Percentiles rank a stretch among this genome's conserved stretches.
phyloP scores from a whole-genome alignment of 2,888 invertebrate species.

The Ormyrus labotus region DNA sequence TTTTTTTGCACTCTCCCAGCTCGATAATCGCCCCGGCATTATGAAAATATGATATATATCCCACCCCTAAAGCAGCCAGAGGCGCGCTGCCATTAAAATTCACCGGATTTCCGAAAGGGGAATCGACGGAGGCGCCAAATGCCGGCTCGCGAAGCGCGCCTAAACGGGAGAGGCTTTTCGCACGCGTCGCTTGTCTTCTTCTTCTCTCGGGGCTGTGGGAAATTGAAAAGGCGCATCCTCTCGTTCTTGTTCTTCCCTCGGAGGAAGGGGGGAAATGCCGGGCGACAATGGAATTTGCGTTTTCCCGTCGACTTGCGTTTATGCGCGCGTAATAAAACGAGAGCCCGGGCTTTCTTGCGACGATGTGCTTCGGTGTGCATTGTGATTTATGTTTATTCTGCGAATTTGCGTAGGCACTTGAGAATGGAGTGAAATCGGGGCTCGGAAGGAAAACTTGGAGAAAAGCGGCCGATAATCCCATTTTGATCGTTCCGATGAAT shows the following conservation, averaged over 20 bases:
- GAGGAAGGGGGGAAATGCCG: background rate
- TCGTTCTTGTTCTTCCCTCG: slow-evolving; percentile 4
- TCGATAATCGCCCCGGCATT: slow-evolving; percentile 10
- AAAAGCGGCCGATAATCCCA: no score
- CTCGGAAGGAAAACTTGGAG: background rate
- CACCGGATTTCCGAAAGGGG: slow-evolving; percentile 55
- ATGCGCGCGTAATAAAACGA: background rate
- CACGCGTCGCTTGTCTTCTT: slow-evolving; percentile 19
- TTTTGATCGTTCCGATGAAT: no score
- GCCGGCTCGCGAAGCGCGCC: slow-evolving; percentile 20
- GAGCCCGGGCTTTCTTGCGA: background rate
- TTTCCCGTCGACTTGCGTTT: slow-evolving; percentile 26
- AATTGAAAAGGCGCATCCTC: slow-evolving; percentile 42
- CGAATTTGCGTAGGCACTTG: slow-evolving; percentile 18
- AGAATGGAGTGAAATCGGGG: background rate
- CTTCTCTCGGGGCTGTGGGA: slow-evolving; percentile 43
- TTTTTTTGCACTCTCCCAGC: slow-evolving; percentile 6
- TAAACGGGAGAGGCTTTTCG: slow-evolving; percentile 41
- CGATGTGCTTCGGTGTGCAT: background rate
- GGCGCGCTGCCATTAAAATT: slow-evolving; percentile 24
- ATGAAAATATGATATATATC: slow-evolving; percentile 36
- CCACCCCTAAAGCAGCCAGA: background rate
- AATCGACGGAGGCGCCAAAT: background rate
- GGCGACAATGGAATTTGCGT: slow-evolving; percentile 54
- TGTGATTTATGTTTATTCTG: slow-evolving; percentile 14